Conservation (phyloP, 2,888 invertebrate genomes). For the Drosophila peninsularis region DNA sequence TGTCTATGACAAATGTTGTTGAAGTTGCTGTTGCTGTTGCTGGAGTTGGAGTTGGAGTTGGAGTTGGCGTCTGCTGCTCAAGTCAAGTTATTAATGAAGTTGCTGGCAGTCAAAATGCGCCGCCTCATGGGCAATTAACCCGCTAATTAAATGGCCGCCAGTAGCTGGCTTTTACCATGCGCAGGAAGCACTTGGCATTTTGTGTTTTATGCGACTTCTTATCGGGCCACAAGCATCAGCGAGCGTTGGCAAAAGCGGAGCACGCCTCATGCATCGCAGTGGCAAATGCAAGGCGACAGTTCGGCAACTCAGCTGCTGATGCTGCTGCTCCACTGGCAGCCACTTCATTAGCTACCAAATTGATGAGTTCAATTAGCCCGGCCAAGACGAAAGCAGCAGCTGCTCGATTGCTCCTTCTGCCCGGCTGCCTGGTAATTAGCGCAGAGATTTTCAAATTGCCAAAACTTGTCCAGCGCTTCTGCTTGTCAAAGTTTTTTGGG, state of each 20-base stretch:
- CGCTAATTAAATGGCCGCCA: constrained; percentile 70
- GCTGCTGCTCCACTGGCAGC: constrained; percentile 39
- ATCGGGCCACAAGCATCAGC: constrained; percentile 55
- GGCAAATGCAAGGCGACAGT: constrained; percentile 75
- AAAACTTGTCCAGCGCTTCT: constrained; percentile 71
- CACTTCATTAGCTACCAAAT: constrained; percentile 79
- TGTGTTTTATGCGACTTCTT: constrained; percentile 67
- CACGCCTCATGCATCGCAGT: constrained; percentile 63
- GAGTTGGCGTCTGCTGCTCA: constrained; percentile 16
- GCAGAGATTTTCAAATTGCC: constrained; percentile 82
- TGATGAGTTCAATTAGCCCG: constrained; percentile 84
- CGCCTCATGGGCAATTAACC: constrained; percentile 74
- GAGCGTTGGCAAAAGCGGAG: constrained; percentile 17
- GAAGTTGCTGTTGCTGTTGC: constrained; percentile 17
- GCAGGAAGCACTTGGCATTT: constrained; percentile 69
- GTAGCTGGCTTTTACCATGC: constrained; percentile 42
- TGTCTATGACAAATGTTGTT: constrained; percentile 69
- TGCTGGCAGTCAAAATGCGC: constrained; percentile 61
- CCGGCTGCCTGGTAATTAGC: constrained; percentile 70
- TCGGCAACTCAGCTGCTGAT: constrained; percentile 2
- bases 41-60: constrained; percentile 17
- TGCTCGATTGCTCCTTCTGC: not conserved
- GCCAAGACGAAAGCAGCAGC: constrained; percentile 25
- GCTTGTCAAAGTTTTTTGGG: constrained; percentile 54
- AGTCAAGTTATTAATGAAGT: constrained; percentile 72